Evolutionary conservation across 2,113 vertebrate species (phyloP), one percentile per base, ranked within the genome.

Genomic region (Cygnus atratus): DNA sequence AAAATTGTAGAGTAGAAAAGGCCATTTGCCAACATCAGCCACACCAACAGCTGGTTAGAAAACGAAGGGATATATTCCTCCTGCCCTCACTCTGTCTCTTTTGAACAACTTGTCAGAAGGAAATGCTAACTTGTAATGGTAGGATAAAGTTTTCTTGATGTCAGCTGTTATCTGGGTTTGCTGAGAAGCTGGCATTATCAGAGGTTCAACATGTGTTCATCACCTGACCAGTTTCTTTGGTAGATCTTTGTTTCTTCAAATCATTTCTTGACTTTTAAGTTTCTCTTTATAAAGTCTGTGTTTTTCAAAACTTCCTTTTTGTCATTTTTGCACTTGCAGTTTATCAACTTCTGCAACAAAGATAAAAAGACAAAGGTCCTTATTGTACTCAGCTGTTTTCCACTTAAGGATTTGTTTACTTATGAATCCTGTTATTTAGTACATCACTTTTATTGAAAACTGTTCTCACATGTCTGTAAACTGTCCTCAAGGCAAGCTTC

Each of bases 311-410:
- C 28, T 77, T 75, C 48, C 5, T 28, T 88, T 81, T 88, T 73
- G 52, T 55, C 1, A 67, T 88, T 87, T 92, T 95, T 59, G 48
- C 57, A 46, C 59, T 71, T 86, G 54, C 63, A 6, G 35, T 92
- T 72, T 92, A 65, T 65, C 43, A 76, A 37, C 25, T 78, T 84
- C 41, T 72, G 19, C 48, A 87, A 26, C 44, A 68, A 84, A 88
- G 61, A 84, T 93, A 46, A 84, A 86, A 91, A 50, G 37, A 65
- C 77, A 71, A 72, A 55, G 13, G 12, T 87, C 29, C 21, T 73
- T 54, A 87, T 96, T 92, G 48, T 70, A 70, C 12, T 88, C 54
- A 72, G 39, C 76, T 93, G 62, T 92, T 93, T 92, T 81, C 95
- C 58, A 82, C 79, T 57, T 84, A 26, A 91, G 61, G 76, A 73